Evolutionary conservation across 2,888 invertebrate species (phyloP).

Genomic region (Anaspis maculata): DNA sequence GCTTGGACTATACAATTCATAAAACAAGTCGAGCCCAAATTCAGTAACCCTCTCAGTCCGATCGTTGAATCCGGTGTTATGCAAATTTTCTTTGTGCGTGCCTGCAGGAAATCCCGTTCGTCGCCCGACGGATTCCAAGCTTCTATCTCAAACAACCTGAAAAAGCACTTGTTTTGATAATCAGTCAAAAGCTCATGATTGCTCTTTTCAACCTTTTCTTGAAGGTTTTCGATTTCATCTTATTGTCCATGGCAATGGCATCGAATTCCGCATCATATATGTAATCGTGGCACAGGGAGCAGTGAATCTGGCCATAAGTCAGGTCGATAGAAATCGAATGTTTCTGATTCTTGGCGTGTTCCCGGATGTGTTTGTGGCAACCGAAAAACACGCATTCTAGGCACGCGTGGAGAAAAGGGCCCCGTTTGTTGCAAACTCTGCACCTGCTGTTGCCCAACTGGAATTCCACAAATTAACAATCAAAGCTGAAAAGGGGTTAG

Average conservation of each 20-base stretch:
- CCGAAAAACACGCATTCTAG: conserved; percentile 91
- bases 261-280: conserved; percentile 54
- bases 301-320: conserved; percentile 81
- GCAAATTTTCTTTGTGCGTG: conserved; percentile 68
- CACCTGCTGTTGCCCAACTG: conserved; percentile 42
- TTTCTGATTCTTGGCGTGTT: conserved; percentile 73
- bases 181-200: too few relatives aligned
- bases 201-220: too few relatives aligned
- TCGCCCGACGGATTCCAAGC: conserved; percentile 72
- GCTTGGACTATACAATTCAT: conserved; percentile 98
- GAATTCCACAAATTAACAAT: conserved; percentile 1
- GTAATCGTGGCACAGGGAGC: conserved; percentile 86
- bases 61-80: conserved; percentile 77
- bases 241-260: conserved; percentile 32
- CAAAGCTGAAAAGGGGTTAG: background rate
- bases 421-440: conserved; percentile 70
- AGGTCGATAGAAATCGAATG: conserved; percentile 84
- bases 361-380: conserved; percentile 82
- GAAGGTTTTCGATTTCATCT: conserved; percentile 32
- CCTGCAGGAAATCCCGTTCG: conserved; percentile 67
- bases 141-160: conserved; percentile 36
- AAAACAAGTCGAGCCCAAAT: conserved; percentile 95
- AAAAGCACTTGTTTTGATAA: too few relatives aligned
- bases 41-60: conserved; percentile 87
- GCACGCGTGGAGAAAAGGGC: conserved; percentile 76